A percentile compares a stretch with the other conserved stretches of the same genome.
These are phyloP conservation scores for Lucilia cuprina DNA, from an alignment of 1,140 invertebrate genomes.

Conservation along the genomic window DNA sequence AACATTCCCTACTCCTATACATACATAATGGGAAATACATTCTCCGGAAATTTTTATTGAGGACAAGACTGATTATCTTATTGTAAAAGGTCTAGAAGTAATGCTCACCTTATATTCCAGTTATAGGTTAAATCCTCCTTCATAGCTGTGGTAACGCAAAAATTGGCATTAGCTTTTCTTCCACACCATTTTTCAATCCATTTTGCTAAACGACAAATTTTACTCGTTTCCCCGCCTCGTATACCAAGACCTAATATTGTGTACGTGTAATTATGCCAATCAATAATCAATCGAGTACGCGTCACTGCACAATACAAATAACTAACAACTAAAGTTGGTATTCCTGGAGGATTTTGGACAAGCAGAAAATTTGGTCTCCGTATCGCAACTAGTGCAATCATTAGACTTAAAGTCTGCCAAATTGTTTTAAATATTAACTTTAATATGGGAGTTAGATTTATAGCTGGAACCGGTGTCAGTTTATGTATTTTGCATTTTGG, in stretches of 20 bases:
- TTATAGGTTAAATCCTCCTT: conserved; percentile 82
- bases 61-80: too few species aligned
- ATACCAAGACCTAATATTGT: conserved; percentile 85
- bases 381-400: conserved; percentile 73
- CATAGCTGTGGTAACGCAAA: conserved; percentile 97
- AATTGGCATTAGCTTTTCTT: conserved; percentile 74
- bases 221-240: conserved; percentile 68
- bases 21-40: too few species aligned
- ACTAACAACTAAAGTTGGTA: conserved; percentile 85
- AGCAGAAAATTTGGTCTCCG: conserved; percentile 72
- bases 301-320: conserved; percentile 77
- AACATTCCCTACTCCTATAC: too few species aligned
- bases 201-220: conserved; percentile 77
- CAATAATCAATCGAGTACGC: conserved; percentile 81
- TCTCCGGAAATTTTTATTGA: too few species aligned
- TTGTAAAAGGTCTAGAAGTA: background rate
- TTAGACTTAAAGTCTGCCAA: conserved; percentile 81
- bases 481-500: conserved; percentile 72
- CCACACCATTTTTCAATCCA: conserved; percentile 87
- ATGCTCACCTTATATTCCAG: conserved; percentile 76
- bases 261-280: conserved; percentile 99
- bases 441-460: conserved; percentile 74
- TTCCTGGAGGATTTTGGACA: conserved; percentile 92
- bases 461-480: conserved; percentile 67
- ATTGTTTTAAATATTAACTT: conserved; percentile 83